These are phyloP conservation scores for Netelia melanura DNA, from an alignment of 2,888 invertebrate genomes.

Conservation along the genomic window DNA sequence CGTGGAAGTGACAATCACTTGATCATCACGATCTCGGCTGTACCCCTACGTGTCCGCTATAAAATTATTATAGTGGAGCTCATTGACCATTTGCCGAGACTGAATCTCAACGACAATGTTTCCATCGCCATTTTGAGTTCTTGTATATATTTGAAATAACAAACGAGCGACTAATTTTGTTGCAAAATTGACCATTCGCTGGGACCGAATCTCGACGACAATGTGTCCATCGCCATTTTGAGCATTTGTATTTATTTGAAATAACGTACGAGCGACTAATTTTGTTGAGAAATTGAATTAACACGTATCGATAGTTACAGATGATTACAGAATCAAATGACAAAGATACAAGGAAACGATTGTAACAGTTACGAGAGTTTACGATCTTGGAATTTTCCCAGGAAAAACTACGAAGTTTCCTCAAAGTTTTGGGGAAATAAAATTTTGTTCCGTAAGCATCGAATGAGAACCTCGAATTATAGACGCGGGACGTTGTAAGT, in stretches of 20 bases:
- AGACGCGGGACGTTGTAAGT: slow-evolving; percentile 70
- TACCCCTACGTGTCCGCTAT: not conserved
- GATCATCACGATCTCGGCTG: not conserved
- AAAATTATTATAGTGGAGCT: not conserved
- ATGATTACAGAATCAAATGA: too few species aligned
- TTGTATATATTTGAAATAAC: too few species aligned
- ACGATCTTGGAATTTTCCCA: too few species aligned
- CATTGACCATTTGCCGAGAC: not conserved
- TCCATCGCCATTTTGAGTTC: not conserved
- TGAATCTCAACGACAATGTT: not conserved
- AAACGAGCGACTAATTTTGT: too few species aligned
- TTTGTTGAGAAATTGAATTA: too few species aligned
- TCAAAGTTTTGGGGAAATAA: not conserved
- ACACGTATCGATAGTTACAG: too few species aligned
- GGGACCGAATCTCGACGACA: not conserved
- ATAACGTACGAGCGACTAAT: too few species aligned
- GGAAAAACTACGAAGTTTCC: too few species aligned
- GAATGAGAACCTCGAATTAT: slow-evolving; percentile 79
- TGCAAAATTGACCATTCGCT: not conserved
- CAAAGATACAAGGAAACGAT: too few species aligned
- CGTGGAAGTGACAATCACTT: slow-evolving; percentile 46
- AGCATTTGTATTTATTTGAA: too few species aligned
- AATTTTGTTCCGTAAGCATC: not conserved
- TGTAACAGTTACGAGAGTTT: too few species aligned
- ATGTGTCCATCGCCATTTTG: not conserved